Evolutionary conservation across 2,113 vertebrate genomes (phyloP).

Genomic region (Thunnus maccoyii): DNA sequence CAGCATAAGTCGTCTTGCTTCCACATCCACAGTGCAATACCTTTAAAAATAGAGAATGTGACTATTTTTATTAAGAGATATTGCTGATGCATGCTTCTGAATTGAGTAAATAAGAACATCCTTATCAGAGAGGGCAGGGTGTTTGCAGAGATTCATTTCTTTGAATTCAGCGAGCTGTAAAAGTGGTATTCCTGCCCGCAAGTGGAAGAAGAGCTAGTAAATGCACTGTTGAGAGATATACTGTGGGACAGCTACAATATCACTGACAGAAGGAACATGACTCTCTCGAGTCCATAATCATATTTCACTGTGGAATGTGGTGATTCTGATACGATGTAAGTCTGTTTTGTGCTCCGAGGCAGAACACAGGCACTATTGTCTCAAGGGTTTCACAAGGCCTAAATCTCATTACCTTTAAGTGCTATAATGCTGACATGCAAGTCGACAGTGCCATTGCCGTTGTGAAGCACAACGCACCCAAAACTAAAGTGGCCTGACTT

Average conservation of each 20-base stretch:
- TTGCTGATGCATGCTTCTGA: constrained; percentile 36
- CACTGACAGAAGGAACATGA: constrained; percentile 61
- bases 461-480: constrained; percentile 46
- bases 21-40: constrained; percentile 27
- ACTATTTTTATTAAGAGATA: constrained; percentile 57
- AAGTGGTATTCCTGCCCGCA: constrained; percentile 42
- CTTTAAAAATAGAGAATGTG: constrained; percentile 61
- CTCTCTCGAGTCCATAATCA: constrained; percentile 62
- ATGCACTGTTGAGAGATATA: constrained; percentile 47
- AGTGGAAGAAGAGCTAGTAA: constrained; percentile 32
- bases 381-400: constrained; percentile 59
- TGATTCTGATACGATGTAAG: constrained; percentile 67
- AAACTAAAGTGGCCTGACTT: constrained; percentile 65
- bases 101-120: constrained; percentile 59
- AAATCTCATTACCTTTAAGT: constrained; percentile 77
- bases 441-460: constrained; percentile 33
- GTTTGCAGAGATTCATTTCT: constrained; percentile 55
- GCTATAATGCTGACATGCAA: constrained; percentile 65
- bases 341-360: constrained; percentile 61
- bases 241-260: constrained; percentile 57
- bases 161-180: constrained; percentile 59
- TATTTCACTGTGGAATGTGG: constrained; percentile 68
- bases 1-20: constrained; percentile 19
- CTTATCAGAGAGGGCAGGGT: constrained; percentile 48
- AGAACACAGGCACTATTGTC: constrained; percentile 59